Conservation (phyloP, 2,113 vertebrate species). For the Laticauda laticaudata region DNA sequence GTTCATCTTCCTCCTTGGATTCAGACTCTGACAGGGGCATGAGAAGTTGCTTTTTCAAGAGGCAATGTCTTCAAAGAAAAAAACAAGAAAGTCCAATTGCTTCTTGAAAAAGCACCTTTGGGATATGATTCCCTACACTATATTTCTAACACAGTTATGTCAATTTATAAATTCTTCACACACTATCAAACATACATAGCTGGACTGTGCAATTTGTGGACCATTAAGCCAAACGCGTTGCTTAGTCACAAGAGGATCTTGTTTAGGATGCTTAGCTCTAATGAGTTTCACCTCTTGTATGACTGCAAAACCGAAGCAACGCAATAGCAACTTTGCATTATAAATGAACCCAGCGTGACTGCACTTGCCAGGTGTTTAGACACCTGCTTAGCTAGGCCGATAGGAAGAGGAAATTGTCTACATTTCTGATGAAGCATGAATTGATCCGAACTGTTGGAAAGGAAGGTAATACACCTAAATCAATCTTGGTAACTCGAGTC, state of each 20-base stretch:
- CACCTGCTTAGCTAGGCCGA: background rate
- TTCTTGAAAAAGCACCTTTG: no score
- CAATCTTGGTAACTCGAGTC: background rate
- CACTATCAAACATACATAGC: background rate
- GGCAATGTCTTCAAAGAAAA: no score
- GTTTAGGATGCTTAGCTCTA: background rate
- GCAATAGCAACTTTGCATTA: background rate
- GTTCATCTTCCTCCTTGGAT: no score
- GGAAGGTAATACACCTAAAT: background rate
- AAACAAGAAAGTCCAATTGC: no score
- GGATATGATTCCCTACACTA: background rate
- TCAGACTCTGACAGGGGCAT: no score
- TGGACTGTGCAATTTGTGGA: background rate
- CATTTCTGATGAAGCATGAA: background rate
- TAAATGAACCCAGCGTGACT: background rate
- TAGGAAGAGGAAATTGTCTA: background rate
- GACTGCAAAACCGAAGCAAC: background rate
- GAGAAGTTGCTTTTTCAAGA: no score
- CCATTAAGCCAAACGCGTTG: background rate
- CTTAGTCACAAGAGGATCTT: background rate
- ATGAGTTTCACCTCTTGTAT: background rate
- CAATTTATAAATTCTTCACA: background rate
- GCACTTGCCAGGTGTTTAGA: background rate
- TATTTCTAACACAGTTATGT: background rate
- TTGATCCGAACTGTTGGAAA: background rate